Conservation (phyloP, 2,113 vertebrate genomes). For the Pangasianodon gigas region DNA sequence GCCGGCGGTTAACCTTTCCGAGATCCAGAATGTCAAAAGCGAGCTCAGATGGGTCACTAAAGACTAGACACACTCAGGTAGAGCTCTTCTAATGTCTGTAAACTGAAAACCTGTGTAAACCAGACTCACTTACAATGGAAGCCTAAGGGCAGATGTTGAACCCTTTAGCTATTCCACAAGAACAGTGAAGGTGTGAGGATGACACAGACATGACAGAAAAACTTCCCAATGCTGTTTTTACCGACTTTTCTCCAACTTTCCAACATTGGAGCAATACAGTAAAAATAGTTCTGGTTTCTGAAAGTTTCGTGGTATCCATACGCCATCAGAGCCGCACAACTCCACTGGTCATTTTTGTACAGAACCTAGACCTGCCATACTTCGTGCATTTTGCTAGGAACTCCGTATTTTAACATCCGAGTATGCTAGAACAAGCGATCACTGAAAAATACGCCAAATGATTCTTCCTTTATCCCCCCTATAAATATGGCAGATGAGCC, state of each 20-base stretch:
- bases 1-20: constrained; percentile 88
- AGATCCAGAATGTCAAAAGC: constrained; percentile 94
- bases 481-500: background rate
- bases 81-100: background rate
- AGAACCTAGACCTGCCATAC: background rate
- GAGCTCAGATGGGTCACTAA: constrained; percentile 84
- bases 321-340: background rate
- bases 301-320: background rate
- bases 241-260: background rate
- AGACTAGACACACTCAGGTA: constrained; percentile 62
- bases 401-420: too few species aligned
- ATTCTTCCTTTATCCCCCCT: background rate
- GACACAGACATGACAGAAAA: background rate
- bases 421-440: background rate
- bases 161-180: background rate
- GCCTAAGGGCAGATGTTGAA: background rate
- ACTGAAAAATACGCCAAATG: background rate
- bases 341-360: too few species aligned
- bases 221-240: background rate
- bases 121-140: background rate
- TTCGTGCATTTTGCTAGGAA: background rate
- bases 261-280: background rate
- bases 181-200: background rate
- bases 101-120: background rate
- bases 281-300: background rate